Percentiles rank a stretch among this genome's conserved stretches.
phyloP scores from a whole-genome alignment of 1,140 invertebrate genomes.

The Pissodes strobi region DNA sequence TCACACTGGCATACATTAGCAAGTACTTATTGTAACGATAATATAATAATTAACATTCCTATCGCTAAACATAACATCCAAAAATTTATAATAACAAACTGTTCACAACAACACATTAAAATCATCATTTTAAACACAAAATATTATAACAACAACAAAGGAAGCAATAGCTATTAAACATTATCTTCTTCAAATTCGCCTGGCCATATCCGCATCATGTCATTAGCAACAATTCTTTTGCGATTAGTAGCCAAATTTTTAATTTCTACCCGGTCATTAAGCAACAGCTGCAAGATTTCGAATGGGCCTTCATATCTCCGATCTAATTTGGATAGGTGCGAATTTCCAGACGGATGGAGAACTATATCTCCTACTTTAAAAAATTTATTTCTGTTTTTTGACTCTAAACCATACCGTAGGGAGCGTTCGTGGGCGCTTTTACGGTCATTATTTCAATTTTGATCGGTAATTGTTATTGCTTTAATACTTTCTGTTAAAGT shows the following conservation, averaged over 20 bases:
- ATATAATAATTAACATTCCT: too few species aligned
- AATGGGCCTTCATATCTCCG: constrained; percentile 4
- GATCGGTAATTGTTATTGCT: too few species aligned
- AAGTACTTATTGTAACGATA: too few species aligned
- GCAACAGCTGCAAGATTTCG: constrained; percentile 2
- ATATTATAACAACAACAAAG: too few species aligned
- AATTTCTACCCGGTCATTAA: constrained; percentile 7
- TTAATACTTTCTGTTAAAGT: background rate
- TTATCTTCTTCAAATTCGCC: too few species aligned
- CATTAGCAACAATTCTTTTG: constrained; percentile 7
- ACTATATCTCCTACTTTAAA: constrained; percentile 14
- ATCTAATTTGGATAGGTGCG: constrained; percentile 7
- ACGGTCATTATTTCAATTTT: background rate
- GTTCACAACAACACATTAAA: too few species aligned
- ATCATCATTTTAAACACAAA: too few species aligned
- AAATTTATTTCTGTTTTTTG: background rate
- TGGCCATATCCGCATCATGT: constrained; percentile 1
- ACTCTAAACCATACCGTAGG: background rate
- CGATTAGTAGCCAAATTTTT: too few species aligned
- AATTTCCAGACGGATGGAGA: constrained; percentile 4
- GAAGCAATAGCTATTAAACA: too few species aligned
- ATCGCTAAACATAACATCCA: too few species aligned
- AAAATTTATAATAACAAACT: too few species aligned
- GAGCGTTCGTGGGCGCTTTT: background rate
- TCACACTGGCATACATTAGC: too few species aligned